Base-by-base conservation (phyloP, 2,888 invertebrate genomes). In the Deilephila porcellus region DNA sequence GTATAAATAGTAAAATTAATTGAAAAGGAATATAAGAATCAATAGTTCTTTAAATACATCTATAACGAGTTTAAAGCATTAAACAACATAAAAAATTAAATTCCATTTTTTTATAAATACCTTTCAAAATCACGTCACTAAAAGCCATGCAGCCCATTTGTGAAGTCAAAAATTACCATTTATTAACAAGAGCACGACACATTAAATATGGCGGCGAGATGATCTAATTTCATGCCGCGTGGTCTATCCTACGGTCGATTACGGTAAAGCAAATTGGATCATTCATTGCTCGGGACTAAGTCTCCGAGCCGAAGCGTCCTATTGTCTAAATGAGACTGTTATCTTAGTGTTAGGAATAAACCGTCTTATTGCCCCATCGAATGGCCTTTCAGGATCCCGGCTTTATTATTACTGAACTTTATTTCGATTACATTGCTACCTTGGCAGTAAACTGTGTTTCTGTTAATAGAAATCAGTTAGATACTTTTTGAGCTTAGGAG, bases 191-290 rank as follows among this genome's bases (percentile, higher is more conserved):
- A 53, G 60, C 56, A 67, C 56, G 75, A 74, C 56, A 77, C 75
- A 75, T 81, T 78, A 82, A 85, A 86, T 84, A 85, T 82, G 82
- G 82, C 82, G 79, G 80, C 74, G 77, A 72, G 84, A 89, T 89
- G 85, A 89, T 90, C 89, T 90, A 89, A 93, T 93, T 93, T 92
- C 92, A 93, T 91, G 91, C 88, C 86, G 86, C 86, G 85, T 86
- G 89, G 88, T 87, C 90, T 86, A 90, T 93, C 89, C 89, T 84
- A 86, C 88, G 92, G 86, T 91, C 92, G 91, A 92, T 93, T 93
- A 92, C 89, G 86, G 85, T 84, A 85, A 86, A 85, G 91, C 89
- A 91, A 91, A 93, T 93, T 93, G 92, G 87, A 88, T 86, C 89
- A 93, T 93, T 90, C 89, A 91, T 93, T 91, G 86, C 88, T 67